Evolutionary conservation across 2,797 vertebrate species (phyloP).

Genomic region (Salarias fasciatus): DNA sequence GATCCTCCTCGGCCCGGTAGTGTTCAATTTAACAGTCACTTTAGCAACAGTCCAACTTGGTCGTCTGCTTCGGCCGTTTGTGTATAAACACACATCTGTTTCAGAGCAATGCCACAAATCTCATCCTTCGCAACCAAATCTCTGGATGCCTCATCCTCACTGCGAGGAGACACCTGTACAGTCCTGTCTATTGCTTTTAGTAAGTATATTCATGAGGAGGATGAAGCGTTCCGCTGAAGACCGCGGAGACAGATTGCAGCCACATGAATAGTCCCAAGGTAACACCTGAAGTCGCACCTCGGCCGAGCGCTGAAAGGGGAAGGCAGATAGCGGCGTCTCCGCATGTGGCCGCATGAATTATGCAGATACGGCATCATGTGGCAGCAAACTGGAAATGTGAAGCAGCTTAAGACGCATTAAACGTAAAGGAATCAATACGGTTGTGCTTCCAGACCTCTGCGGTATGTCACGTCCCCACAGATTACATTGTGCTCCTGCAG

Average conservation of each 20-base stretch:
- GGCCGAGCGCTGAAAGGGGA: constrained; percentile 10
- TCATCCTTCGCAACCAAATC: no score
- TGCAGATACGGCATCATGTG: neutral
- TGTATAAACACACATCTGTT: no score
- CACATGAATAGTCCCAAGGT: constrained; percentile 31
- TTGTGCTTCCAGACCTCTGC: constrained; percentile 29
- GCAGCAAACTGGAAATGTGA: constrained; percentile 4
- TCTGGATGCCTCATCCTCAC: no score
- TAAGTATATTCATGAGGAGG: no score
- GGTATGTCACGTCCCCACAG: constrained; percentile 42
- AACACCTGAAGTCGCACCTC: constrained; percentile 34
- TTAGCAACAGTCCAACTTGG: no score
- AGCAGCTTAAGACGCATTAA: constrained; percentile 6
- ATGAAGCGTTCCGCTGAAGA: no score
- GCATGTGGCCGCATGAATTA: neutral
- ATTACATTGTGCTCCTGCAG: constrained; percentile 33
- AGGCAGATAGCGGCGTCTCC: neutral
- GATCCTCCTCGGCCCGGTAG: no score
- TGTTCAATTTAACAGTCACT: no score
- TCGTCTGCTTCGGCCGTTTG: no score
- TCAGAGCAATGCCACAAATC: no score
- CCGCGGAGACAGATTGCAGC: constrained; percentile 1
- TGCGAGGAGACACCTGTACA: no score
- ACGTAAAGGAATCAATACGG: constrained; percentile 51
- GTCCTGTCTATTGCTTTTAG: no score